Evolutionary conservation across 1,140 invertebrate species (phyloP).

Genomic region (Drosophila novamexicana): DNA sequence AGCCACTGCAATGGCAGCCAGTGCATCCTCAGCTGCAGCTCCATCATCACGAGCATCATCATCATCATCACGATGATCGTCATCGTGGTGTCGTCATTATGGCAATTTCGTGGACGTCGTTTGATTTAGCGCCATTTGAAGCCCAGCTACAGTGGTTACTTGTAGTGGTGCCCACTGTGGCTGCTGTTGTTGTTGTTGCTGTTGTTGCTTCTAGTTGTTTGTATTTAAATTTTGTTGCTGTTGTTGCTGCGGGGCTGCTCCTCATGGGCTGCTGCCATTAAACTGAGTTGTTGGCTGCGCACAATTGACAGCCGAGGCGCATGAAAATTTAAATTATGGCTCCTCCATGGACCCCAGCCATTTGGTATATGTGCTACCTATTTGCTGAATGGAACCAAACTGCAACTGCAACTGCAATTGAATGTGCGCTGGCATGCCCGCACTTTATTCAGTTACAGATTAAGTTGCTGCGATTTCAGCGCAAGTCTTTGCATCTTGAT

Average conservation of each 20-base stretch:
- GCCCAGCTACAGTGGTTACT: conserved; percentile 3
- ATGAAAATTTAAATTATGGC: conserved; percentile 72
- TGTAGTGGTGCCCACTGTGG: conserved; percentile 21
- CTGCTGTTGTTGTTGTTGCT: conserved; percentile 14
- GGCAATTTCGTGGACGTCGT: conserved; percentile 75
- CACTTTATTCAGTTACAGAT: conserved; percentile 34
- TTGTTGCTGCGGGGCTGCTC: background rate
- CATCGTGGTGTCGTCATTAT: conserved; percentile 65
- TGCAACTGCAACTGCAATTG: conserved; percentile 3
- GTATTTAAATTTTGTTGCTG: conserved; percentile 61
- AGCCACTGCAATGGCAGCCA: conserved; percentile 6
- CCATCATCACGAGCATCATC: too few species aligned
- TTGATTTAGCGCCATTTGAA: conserved; percentile 71
- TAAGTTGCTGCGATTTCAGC: conserved; percentile 47
- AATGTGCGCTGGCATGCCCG: conserved; percentile 25
- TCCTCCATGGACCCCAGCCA: conserved; percentile 20
- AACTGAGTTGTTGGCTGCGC: conserved; percentile 71
- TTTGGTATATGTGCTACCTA: conserved; percentile 40
- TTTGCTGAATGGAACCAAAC: conserved; percentile 24
- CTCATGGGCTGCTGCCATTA: conserved; percentile 48
- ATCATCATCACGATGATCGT: conserved; percentile 9
- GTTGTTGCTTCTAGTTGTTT: conserved; percentile 48
- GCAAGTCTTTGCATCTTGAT: conserved; percentile 27
- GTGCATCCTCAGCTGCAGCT: conserved; percentile 13
- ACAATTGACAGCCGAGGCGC: conserved; percentile 65